Evolutionary conservation across 2,113 vertebrate genomes (phyloP).

Genomic region (Lampris megalopsis): DNA sequence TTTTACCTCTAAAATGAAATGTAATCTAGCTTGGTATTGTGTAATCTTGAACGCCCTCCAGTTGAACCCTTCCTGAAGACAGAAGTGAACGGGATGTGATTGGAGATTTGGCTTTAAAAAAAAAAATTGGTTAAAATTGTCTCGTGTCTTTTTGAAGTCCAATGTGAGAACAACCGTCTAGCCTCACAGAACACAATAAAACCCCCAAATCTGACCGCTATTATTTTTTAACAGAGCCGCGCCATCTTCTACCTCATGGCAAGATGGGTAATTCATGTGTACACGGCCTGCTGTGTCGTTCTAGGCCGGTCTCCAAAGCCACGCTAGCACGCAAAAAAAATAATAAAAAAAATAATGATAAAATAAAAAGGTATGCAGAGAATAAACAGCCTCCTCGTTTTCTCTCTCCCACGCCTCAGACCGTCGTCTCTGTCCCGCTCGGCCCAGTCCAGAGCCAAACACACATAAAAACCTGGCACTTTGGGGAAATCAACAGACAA

Average conservation of each 20-base stretch:
- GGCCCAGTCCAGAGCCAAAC: slow-evolving; percentile 70
- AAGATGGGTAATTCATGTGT: slow-evolving; percentile 66
- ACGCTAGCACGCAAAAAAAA: slow-evolving; percentile 42
- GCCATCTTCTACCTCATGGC: slow-evolving; percentile 28
- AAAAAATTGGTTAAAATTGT: not conserved
- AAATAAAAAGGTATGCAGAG: slow-evolving; percentile 76
- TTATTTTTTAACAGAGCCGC: slow-evolving; percentile 50
- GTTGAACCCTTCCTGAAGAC: slow-evolving; percentile 56
- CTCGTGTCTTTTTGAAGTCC: too few relatives aligned
- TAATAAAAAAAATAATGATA: too few relatives aligned
- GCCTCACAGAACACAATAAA: slow-evolving; percentile 15
- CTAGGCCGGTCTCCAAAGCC: slow-evolving; percentile 77
- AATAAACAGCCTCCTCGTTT: slow-evolving; percentile 79
- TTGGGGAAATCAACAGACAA: slow-evolving; percentile 73
- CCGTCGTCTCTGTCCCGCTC: slow-evolving; percentile 64
- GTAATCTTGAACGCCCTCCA: slow-evolving; percentile 58
- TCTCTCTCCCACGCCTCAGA: slow-evolving; percentile 73
- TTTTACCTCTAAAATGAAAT: slow-evolving; percentile 61
- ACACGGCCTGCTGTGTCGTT: slow-evolving; percentile 73
- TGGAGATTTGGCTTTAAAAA: not conserved
- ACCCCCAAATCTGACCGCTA: not conserved
- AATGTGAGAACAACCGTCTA: not conserved
- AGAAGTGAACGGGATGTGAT: slow-evolving; percentile 26
- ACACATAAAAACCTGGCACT: slow-evolving; percentile 70
- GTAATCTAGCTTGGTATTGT: slow-evolving; percentile 55